Base-by-base conservation (phyloP, 1,140 invertebrate species). In the Theocolax elegans region DNA sequence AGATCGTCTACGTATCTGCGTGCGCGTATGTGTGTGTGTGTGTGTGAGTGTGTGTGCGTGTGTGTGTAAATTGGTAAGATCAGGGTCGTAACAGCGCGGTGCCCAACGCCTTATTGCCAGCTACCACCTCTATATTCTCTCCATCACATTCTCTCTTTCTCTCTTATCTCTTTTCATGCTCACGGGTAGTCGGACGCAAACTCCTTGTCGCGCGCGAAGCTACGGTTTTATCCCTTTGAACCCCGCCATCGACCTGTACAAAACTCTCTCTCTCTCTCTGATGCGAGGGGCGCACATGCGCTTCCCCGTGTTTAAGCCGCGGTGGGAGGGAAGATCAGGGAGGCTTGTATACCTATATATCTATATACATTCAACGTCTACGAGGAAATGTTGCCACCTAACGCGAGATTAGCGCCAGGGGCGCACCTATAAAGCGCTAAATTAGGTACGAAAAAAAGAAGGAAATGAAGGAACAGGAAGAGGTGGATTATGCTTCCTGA, bases 61-160 rank as follows among this genome's bases (percentile, higher is more conserved):
- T n/a, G n/a, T n/a, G n/a, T n/a, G n/a, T n/a, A n/a, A 67, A 48
- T 75, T 75, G 56, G 77, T 74, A 69, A 82, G 81, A 83, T 83
- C 79, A 83, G 77, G 80, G 74, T 83, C 81, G 81, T 82, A 81
- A 83, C 80, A 76, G 79, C 79, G 82, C 77, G 81, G 82, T 82
- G 75, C 79, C 77, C 77, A 77, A 71, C 78, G 72, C 82, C 77
- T 82, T 82, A 82, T 82, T 79, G 77, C 79, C 74, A 80, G n/a
- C n/a, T n/a, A n/a, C n/a, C n/a, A n/a, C n/a, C n/a, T n/a, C n/a
- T n/a, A n/a, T n/a, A n/a, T n/a, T n/a, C 77, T 59, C 48, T 69
- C 67, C 48, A 60, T 54, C 53, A 76, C 74, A 72, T 68, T 15
- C 8, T 27, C 46, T 44, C 40, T 58, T 44, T 38, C 56, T 29